Percentiles rank a stretch among this genome's conserved stretches.
These are phyloP conservation scores for Mesocricetus auratus DNA, from an alignment of 2,113 vertebrate species.

Conservation along the genomic window DNA sequence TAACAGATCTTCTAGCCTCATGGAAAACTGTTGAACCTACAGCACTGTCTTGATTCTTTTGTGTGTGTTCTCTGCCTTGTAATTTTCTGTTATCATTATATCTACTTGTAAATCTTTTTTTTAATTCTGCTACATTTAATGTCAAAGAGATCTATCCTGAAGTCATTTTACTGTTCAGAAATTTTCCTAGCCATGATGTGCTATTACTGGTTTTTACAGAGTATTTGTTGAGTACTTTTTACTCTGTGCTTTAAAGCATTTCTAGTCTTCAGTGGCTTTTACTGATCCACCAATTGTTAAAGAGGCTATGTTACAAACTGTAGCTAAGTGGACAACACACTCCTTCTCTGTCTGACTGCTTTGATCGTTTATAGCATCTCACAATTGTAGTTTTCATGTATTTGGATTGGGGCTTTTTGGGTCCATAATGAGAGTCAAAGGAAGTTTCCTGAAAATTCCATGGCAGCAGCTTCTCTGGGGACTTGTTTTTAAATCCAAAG, in stretches of 20 bases:
- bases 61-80: conserved; percentile 81
- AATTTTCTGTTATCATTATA: conserved; percentile 82
- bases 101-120: conserved; percentile 78
- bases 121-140: conserved; percentile 76
- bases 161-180: conserved; percentile 84
- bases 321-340: conserved; percentile 65
- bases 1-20: conserved; percentile 88
- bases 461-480: conserved; percentile 79
- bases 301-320: conserved; percentile 42
- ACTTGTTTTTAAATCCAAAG: conserved; percentile 81
- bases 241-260: conserved; percentile 68
- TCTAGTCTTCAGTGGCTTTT: conserved; percentile 79
- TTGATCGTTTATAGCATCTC: conserved; percentile 71
- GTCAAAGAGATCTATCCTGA: conserved; percentile 75
- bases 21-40: conserved; percentile 84
- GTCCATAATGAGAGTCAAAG: conserved; percentile 52
- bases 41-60: conserved; percentile 84
- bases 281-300: conserved; percentile 75
- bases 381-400: conserved; percentile 76
- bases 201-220: conserved; percentile 66
- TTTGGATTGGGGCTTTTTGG: conserved; percentile 81
- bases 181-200: conserved; percentile 82
- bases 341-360: conserved; percentile 63
- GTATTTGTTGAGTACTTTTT: conserved; percentile 62
- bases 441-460: conserved; percentile 74